A percentile compares a stretch with the other conserved stretches of the same genome.
Evolutionary conservation across 2,888 invertebrate genomes (phyloP).

Genomic region (Mallateleia sp.): DNA sequence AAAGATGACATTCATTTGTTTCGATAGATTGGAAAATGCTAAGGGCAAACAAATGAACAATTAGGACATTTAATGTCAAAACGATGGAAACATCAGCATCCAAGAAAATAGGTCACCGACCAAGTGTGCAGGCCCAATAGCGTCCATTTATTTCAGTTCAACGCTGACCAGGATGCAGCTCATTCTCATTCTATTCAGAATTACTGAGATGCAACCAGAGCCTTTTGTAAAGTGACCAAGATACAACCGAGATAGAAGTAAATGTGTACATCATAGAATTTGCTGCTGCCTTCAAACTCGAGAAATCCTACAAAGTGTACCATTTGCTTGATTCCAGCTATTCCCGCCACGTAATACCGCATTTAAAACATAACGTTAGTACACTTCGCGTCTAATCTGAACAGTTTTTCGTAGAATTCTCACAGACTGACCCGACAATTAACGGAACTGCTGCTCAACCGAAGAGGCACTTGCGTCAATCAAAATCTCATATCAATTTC

Average conservation of each 20-base stretch:
- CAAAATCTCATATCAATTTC: constrained; percentile 40
- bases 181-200: constrained; percentile 13
- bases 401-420: constrained; percentile 15
- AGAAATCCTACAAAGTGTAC: constrained; percentile 22
- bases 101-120: neutral
- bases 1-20: too few species aligned
- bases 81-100: too few species aligned
- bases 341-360: constrained; percentile 25
- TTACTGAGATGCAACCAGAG: constrained; percentile 9
- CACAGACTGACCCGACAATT: constrained; percentile 17
- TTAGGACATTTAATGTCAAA: too few species aligned
- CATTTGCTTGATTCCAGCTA: constrained; percentile 31
- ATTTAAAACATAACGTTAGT: constrained; percentile 32
- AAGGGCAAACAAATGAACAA: too few species aligned
- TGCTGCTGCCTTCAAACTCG: constrained; percentile 26
- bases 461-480: constrained; percentile 25
- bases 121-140: neutral
- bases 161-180: constrained; percentile 19
- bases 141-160: neutral
- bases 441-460: constrained; percentile 14
- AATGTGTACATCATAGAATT: constrained; percentile 44
- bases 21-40: too few species aligned
- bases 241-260: constrained; percentile 38
- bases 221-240: constrained; percentile 33
- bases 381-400: constrained; percentile 19